Conservation (phyloP, 30 jellyfish, hydroid and myxozoan genomes). For the Sanderia malayensis region DNA sequence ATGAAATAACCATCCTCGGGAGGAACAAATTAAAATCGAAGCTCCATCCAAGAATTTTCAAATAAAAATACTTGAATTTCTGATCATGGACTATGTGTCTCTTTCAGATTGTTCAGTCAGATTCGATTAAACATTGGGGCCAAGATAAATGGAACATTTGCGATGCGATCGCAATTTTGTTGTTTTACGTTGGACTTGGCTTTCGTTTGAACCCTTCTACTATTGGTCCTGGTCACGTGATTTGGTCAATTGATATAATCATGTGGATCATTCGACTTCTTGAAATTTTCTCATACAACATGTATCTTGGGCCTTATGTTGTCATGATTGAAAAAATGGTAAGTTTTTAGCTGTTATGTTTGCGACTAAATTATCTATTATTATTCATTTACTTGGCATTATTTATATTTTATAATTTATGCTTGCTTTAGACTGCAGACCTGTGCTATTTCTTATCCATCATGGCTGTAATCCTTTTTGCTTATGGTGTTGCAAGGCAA, state of each 20-base stretch:
- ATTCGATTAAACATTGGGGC: slow-evolving; percentile 65
- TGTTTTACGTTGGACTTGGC: slow-evolving; percentile 66
- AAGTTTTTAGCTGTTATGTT: slow-evolving; percentile 12
- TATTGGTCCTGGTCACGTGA: slow-evolving; percentile 56
- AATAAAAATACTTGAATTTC: too few species aligned
- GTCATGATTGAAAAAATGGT: slow-evolving; percentile 95
- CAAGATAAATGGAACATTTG: slow-evolving; percentile 78
- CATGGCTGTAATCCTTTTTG: slow-evolving; percentile 84
- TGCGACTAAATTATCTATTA: too few species aligned
- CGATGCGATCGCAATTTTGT: slow-evolving; percentile 75
- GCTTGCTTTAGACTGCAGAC: slow-evolving; percentile 73
- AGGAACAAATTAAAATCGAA: too few species aligned
- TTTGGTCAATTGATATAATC: slow-evolving; percentile 76
- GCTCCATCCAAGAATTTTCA: too few species aligned
- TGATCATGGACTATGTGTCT: too few species aligned
- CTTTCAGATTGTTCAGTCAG: slow-evolving; percentile 65
- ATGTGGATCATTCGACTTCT: slow-evolving; percentile 85
- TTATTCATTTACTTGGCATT: neutral
- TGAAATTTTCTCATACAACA: slow-evolving; percentile 76
- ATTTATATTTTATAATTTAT: too few species aligned
- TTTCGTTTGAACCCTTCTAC: slow-evolving; percentile 58
- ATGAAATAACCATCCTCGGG: too few species aligned
- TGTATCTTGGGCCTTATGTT: slow-evolving; percentile 90
- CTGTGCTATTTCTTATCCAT: slow-evolving; percentile 78
- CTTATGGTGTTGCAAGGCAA: slow-evolving; percentile 89